phyloP scores from a whole-genome alignment of 2,113 vertebrate genomes.

The Cyprinodon brontotheroides region DNA sequence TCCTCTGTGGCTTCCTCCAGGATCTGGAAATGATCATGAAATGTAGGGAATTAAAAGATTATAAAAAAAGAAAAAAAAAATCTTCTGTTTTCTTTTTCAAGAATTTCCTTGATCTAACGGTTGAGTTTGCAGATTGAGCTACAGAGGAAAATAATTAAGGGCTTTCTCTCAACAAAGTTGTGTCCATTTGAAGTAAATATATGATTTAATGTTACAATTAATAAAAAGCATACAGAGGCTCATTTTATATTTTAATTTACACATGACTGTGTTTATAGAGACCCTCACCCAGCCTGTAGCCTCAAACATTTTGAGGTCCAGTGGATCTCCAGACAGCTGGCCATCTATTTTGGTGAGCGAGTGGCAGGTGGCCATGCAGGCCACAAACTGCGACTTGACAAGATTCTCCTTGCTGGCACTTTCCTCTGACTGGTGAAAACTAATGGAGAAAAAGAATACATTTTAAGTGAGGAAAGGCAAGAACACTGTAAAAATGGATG shows the following conservation, averaged over 20 bases:
- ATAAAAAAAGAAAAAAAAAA: neutral
- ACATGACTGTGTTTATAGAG: neutral
- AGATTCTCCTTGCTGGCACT: slow-evolving; percentile 86
- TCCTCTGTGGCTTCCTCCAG: slow-evolving; percentile 97
- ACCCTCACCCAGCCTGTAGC: slow-evolving; percentile 95
- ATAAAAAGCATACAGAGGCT: neutral
- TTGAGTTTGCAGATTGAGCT: too few relatives aligned
- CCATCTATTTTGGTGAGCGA: slow-evolving; percentile 98
- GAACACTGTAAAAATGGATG: neutral
- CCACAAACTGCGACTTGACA: slow-evolving; percentile 92
- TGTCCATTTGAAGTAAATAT: too few relatives aligned
- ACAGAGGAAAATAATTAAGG: too few relatives aligned
- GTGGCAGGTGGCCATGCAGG: slow-evolving; percentile 98
- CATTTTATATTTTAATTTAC: too few relatives aligned
- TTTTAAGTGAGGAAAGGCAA: neutral
- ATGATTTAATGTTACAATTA: too few relatives aligned
- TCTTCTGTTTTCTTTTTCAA: too few relatives aligned
- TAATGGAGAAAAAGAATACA: slow-evolving; percentile 45
- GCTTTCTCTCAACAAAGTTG: too few relatives aligned
- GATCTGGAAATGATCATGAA: slow-evolving; percentile 75
- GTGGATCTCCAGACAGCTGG: slow-evolving; percentile 92
- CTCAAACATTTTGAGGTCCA: slow-evolving; percentile 98
- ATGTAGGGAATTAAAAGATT: neutral
- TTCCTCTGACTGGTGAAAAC: slow-evolving; percentile 90
- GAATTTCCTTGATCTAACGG: too few relatives aligned